phyloP scores from a whole-genome alignment of 2,113 vertebrate species.

The Theropithecus gelada region DNA sequence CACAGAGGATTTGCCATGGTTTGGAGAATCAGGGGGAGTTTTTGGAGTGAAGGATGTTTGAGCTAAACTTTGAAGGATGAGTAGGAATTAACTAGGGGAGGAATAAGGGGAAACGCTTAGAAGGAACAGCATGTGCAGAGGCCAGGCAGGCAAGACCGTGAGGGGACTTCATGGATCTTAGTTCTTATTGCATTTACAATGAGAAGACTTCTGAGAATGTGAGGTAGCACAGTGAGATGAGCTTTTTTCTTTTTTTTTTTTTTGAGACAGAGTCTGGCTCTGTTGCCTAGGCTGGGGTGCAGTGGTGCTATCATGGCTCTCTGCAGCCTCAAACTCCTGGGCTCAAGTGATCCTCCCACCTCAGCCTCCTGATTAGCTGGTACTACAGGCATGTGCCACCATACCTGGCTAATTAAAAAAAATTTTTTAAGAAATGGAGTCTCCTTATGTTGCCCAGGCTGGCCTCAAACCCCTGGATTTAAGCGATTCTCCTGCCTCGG shows the following conservation, averaged over 20 bases:
- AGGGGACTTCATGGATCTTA: background rate
- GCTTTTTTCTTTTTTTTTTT: background rate
- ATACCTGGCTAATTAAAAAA: background rate
- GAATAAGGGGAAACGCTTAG: background rate
- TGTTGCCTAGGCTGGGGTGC: background rate
- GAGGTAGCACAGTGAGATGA: background rate
- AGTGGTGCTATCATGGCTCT: background rate
- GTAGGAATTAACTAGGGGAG: background rate
- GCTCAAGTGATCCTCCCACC: background rate
- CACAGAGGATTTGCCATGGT: background rate
- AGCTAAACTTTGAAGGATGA: background rate
- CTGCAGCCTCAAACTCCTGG: background rate
- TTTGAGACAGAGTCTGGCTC: background rate
- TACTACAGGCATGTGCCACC: background rate
- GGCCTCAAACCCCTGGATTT: background rate
- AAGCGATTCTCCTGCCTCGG: background rate
- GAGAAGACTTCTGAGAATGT: background rate
- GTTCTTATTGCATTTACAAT: background rate
- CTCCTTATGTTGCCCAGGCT: background rate
- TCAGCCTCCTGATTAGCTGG: background rate
- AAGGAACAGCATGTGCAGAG: background rate
- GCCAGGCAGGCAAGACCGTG: background rate
- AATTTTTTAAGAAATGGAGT: background rate
- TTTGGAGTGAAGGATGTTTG: constrained; percentile 4
- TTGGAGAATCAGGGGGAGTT: background rate